Evolutionary conservation across 2,888 invertebrate genomes (phyloP).

Genomic region (Caenorhabditis macrosperma): DNA sequence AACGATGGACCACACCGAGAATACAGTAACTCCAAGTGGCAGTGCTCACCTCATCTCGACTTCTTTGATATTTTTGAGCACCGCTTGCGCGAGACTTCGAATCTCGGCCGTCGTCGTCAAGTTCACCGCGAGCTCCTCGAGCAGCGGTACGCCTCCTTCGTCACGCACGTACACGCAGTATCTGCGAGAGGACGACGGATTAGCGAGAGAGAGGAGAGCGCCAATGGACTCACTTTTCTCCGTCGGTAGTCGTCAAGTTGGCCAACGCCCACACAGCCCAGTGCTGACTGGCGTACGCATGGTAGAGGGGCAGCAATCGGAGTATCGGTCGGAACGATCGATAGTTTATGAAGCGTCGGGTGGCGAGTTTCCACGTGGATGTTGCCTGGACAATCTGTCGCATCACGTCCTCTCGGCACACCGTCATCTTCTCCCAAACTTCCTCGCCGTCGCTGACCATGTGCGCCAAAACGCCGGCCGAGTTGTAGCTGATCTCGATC

Average conservation of each 20-base stretch:
- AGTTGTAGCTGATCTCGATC: conserved; percentile 87
- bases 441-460: conserved; percentile 92
- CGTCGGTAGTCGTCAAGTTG: conserved; percentile 93
- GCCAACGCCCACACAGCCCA: conserved; percentile 99
- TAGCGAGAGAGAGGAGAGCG: neutral
- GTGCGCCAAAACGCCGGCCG: conserved; percentile 89
- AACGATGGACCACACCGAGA: too few species aligned
- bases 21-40: too few species aligned
- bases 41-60: conserved; percentile 48
- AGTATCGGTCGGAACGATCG: conserved; percentile 95
- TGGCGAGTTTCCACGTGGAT: conserved; percentile 89
- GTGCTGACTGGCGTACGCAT: conserved; percentile 82
- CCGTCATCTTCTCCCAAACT: conserved; percentile 85
- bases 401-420: conserved; percentile 72
- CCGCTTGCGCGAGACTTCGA: conserved; percentile 61
- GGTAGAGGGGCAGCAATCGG: conserved; percentile 66
- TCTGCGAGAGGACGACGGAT: conserved; percentile 85
- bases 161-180: conserved; percentile 91
- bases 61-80: conserved; percentile 65
- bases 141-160: conserved; percentile 89
- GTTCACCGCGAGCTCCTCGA: conserved; percentile 83
- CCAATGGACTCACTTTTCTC: conserved; percentile 82
- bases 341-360: conserved; percentile 95
- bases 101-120: conserved; percentile 56
- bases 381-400: conserved; percentile 84